phyloP scores from a whole-genome alignment of 2,113 vertebrate genomes.

The Centropus bengalensis region DNA sequence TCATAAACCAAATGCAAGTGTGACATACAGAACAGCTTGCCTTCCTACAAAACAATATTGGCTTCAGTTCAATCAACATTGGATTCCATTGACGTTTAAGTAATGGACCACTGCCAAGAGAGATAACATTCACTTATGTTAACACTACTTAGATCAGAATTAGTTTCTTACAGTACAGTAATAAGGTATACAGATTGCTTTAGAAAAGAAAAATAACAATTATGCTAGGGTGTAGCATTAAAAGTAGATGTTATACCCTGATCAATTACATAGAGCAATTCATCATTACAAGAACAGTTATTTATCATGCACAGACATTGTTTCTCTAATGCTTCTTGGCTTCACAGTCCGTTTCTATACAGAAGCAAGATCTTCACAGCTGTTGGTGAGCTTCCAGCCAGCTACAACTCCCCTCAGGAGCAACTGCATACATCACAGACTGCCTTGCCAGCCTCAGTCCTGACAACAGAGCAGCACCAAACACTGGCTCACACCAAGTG shows the following conservation, averaged over 20 bases:
- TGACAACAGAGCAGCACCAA: not conserved
- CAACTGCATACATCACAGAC: not conserved
- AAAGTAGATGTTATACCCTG: not conserved
- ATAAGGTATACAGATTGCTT: not conserved
- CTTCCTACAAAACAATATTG: not conserved
- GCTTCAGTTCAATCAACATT: not conserved
- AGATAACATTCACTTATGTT: not conserved
- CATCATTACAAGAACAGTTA: not conserved
- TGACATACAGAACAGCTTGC: not conserved
- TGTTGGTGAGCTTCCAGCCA: not conserved
- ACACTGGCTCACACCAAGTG: not conserved
- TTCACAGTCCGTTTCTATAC: not conserved
- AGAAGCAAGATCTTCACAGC: not conserved
- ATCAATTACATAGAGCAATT: not conserved
- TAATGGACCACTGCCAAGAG: not conserved
- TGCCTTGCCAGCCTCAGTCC: not conserved
- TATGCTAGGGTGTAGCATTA: not conserved
- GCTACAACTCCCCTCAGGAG: not conserved
- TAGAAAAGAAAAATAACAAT: not conserved
- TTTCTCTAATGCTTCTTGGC: not conserved
- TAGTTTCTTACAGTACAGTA: not conserved
- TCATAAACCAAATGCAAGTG: not conserved
- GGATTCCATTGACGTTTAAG: not conserved
- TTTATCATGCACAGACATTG: rapidly evolving
- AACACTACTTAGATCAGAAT: slow-evolving; percentile 1